Conservation (phyloP, 2,113 vertebrate species). For the Toxostoma redivivum region DNA sequence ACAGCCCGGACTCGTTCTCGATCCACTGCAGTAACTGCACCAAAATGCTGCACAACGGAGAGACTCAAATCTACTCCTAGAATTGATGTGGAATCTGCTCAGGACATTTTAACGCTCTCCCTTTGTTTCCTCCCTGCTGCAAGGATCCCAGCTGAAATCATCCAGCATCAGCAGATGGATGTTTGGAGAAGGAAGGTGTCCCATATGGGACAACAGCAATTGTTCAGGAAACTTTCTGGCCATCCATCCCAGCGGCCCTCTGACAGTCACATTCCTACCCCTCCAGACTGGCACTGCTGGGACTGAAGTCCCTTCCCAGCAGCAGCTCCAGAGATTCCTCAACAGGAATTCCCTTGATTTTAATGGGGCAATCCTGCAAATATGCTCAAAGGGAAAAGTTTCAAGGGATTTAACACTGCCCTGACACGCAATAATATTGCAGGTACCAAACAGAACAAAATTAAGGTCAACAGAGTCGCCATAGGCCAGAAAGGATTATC, state of each 20-base stretch:
- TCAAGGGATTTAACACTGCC: neutral
- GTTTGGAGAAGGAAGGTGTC: neutral
- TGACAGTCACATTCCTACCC: too few species aligned
- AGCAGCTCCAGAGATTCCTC: neutral
- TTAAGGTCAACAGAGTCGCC: too few species aligned
- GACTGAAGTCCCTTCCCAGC: neutral
- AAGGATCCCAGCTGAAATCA: neutral
- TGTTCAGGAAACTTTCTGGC: too few species aligned
- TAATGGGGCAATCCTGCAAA: neutral
- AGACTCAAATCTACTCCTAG: neutral
- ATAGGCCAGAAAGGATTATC: neutral
- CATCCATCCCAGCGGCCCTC: too few species aligned
- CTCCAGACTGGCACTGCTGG: neutral
- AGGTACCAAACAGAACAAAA: neutral
- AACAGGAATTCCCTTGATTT: neutral
- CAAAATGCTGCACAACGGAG: neutral
- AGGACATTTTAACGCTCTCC: neutral
- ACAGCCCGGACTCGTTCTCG: rapidly evolving
- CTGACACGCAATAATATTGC: neutral
- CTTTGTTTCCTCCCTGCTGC: neutral
- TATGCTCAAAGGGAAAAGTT: neutral
- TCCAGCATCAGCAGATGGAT: neutral
- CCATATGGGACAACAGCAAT: neutral
- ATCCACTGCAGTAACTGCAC: neutral
- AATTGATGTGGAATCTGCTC: neutral